Percentiles rank a stretch among this genome's conserved stretches.
phyloP scores from a whole-genome alignment of 2,888 invertebrate species.

The Oscheius sp. region DNA sequence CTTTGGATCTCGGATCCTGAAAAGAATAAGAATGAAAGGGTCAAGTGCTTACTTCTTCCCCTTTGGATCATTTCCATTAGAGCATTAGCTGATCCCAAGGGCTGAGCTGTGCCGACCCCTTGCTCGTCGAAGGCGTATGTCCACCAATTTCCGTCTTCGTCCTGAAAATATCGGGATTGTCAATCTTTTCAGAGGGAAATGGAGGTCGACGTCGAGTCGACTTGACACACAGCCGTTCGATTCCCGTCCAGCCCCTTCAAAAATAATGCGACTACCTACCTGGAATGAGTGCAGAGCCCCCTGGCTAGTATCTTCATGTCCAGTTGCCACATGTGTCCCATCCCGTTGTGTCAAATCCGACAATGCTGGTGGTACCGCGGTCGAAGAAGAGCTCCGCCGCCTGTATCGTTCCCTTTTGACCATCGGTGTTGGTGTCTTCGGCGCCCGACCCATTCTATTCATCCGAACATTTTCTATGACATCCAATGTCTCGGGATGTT shows the following conservation, averaged over 20 bases:
- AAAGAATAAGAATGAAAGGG: neutral
- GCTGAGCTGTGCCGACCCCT: conserved; percentile 73
- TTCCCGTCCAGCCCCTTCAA: too few relatives aligned
- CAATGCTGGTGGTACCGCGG: conserved; percentile 36
- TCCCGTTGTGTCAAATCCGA: conserved; percentile 71
- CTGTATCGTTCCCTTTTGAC: neutral
- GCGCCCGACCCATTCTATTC: conserved; percentile 43
- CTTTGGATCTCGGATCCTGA: conserved; percentile 29
- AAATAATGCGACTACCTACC: too few relatives aligned
- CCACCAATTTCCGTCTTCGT: conserved; percentile 81
- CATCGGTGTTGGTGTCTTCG: conserved; percentile 1
- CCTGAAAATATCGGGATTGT: too few relatives aligned
- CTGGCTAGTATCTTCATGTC: conserved; percentile 85
- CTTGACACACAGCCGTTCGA: too few relatives aligned
- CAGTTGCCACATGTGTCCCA: conserved; percentile 82
- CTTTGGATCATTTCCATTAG: conserved; percentile 50
- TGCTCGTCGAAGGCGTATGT: conserved; percentile 88
- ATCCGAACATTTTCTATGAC: conserved; percentile 70
- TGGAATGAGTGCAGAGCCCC: conserved; percentile 79
- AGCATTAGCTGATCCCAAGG: conserved; percentile 62
- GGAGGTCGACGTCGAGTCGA: too few relatives aligned
- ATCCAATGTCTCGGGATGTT: conserved; percentile 72
- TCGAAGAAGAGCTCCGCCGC: conserved; percentile 1
- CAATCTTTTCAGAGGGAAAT: too few relatives aligned
- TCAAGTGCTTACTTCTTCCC: conserved; percentile 19